These are phyloP conservation scores for Manacus vitellinus DNA, from an alignment of 2,113 vertebrate genomes.

Conservation along the genomic window DNA sequence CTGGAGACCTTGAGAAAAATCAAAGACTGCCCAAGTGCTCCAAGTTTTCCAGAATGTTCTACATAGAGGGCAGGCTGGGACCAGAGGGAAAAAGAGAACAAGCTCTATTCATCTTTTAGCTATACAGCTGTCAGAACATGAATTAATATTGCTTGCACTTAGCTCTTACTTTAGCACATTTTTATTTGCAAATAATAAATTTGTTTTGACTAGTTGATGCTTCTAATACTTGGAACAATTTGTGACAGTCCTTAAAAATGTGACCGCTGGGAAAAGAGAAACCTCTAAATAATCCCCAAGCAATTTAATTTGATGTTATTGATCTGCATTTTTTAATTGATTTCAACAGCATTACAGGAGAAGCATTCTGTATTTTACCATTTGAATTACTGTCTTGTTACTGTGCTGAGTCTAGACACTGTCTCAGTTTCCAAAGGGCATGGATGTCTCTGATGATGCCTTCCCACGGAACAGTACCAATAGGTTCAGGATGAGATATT, in stretches of 20 bases:
- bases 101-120: not conserved
- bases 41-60: not conserved
- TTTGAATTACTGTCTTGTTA: conserved; percentile 47
- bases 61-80: not conserved
- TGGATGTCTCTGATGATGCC: not conserved
- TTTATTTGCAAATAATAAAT: not conserved
- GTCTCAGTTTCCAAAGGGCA: conserved; percentile 45
- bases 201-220: not conserved
- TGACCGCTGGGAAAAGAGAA: conserved; percentile 21
- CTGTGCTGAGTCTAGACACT: conserved; percentile 27
- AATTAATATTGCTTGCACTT: not conserved
- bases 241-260: not conserved
- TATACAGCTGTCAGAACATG: not conserved
- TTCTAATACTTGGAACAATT: not conserved
- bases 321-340: conserved; percentile 41
- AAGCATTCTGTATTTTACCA: not conserved
- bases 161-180: not conserved
- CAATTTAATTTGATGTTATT: conserved; percentile 11
- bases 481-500: not conserved
- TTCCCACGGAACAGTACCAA: not conserved
- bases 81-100: not conserved
- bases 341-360: conserved; percentile 9
- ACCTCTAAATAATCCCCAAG: conserved; percentile 2
- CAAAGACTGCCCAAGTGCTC: not conserved
- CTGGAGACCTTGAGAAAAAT: not conserved